Conservation (phyloP, 2,888 invertebrate genomes). For the Chorisops tibialis region DNA sequence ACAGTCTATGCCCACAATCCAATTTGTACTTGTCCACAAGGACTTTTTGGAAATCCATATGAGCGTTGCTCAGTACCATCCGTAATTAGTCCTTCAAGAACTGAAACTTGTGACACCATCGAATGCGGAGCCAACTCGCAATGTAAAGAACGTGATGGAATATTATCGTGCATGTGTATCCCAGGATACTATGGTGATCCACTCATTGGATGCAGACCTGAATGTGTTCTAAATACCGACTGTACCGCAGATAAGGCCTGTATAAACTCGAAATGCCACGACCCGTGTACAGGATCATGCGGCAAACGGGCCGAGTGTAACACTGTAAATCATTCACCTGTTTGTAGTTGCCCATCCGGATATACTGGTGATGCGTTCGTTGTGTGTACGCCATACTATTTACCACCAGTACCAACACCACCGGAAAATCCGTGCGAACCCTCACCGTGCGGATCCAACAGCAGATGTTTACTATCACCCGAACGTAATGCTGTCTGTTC, state of each 20-base stretch:
- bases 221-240: conserved; percentile 79
- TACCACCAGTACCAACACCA: conserved; percentile 48
- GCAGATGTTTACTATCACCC: conserved; percentile 67
- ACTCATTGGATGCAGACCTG: conserved; percentile 70
- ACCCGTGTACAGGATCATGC: conserved; percentile 73
- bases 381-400: conserved; percentile 60
- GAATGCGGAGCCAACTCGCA: conserved; percentile 73
- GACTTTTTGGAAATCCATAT: conserved; percentile 72
- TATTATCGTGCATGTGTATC: conserved; percentile 67
- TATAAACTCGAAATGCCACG: conserved; percentile 71
- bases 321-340: conserved; percentile 70
- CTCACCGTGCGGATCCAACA: conserved; percentile 77
- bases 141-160: conserved; percentile 64
- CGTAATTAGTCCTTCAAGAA: conserved; percentile 43
- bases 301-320: conserved; percentile 71
- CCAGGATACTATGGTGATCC: conserved; percentile 78
- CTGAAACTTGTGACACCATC: conserved; percentile 62
- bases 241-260: conserved; percentile 70
- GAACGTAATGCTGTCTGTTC: conserved; percentile 75
- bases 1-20: conserved; percentile 69
- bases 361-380: conserved; percentile 73
- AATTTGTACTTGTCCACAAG: conserved; percentile 66
- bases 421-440: conserved; percentile 72
- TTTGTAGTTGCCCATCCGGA: conserved; percentile 71
- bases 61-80: conserved; percentile 66